Evolutionary conservation across 2,888 invertebrate genomes (phyloP).

Genomic region (Electrophaes corylata): DNA sequence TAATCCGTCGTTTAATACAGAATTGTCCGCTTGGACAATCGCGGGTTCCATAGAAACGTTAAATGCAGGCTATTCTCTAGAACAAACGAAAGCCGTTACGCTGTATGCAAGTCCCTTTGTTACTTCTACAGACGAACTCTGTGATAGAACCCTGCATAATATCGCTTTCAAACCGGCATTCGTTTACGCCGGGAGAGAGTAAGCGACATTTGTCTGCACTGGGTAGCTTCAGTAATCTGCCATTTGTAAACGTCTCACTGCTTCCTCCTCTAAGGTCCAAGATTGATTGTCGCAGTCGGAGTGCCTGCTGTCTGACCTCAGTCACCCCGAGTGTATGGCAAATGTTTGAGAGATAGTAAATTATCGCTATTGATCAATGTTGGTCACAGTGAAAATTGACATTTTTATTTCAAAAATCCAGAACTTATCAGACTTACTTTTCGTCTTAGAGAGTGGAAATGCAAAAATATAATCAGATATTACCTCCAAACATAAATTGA

Average conservation of each 20-base stretch:
- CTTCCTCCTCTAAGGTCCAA: slow-evolving; percentile 53
- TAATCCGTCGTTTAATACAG: neutral
- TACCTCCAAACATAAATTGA: no score
- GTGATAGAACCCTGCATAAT: slow-evolving; percentile 56
- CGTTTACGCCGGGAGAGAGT: slow-evolving; percentile 53
- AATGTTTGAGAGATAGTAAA: slow-evolving; percentile 26
- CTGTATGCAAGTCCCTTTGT: slow-evolving; percentile 42
- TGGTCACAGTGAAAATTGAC: neutral
- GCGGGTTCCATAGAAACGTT: slow-evolving; percentile 1
- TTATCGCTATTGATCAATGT: slow-evolving; percentile 4
- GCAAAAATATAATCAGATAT: no score
- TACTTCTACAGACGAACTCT: slow-evolving; percentile 18
- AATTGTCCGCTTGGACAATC: slow-evolving; percentile 9
- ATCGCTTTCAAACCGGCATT: slow-evolving; percentile 62
- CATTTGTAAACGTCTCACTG: slow-evolving; percentile 66
- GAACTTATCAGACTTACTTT: no score
- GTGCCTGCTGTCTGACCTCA: slow-evolving; percentile 52
- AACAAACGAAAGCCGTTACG: slow-evolving; percentile 15
- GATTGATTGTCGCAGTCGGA: slow-evolving; percentile 57
- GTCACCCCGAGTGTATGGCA: slow-evolving; percentile 39
- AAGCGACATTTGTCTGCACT: slow-evolving; percentile 59
- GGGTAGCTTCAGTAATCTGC: slow-evolving; percentile 70
- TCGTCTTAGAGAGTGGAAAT: no score
- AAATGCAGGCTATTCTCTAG: slow-evolving; percentile 12
- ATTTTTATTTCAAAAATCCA: no score